phyloP scores from a whole-genome alignment of 1,140 invertebrate genomes.

The Melitaea cinxia region DNA sequence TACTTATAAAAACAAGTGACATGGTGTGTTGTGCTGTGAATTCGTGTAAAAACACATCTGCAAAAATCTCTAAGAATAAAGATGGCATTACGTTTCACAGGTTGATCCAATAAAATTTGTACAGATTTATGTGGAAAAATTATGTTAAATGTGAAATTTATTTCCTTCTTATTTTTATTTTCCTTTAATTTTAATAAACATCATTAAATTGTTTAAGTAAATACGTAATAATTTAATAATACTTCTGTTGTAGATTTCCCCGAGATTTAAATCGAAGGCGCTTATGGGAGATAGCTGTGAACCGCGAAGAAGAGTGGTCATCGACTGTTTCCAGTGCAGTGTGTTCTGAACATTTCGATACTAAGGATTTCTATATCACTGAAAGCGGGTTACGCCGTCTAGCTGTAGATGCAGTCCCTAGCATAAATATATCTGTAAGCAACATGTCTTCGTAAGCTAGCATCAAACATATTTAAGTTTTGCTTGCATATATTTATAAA shows the following conservation, averaged over 20 bases:
- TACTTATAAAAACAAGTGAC: background rate
- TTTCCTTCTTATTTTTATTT: too few relatives aligned
- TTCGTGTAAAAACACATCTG: conserved; percentile 58
- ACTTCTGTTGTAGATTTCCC: conserved; percentile 51
- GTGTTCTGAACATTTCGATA: conserved; percentile 65
- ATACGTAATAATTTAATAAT: background rate
- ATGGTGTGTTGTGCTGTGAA: conserved; percentile 62
- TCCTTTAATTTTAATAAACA: too few relatives aligned
- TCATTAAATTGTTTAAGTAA: too few relatives aligned
- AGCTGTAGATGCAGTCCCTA: conserved; percentile 51
- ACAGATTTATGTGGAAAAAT: background rate
- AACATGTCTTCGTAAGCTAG: background rate
- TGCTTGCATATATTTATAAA: too few relatives aligned
- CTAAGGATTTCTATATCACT: conserved; percentile 60
- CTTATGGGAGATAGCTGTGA: conserved; percentile 62
- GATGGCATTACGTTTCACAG: conserved; percentile 67
- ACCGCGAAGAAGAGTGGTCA: conserved; percentile 52
- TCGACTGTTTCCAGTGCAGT: conserved; percentile 58
- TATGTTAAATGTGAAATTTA: too few relatives aligned
- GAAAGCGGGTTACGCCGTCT: conserved; percentile 56
- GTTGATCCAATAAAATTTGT: conserved; percentile 32
- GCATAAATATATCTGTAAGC: conserved; percentile 60
- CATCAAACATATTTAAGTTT: too few relatives aligned
- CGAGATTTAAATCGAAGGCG: conserved; percentile 50
- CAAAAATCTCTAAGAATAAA: conserved; percentile 62